phyloP scores from a whole-genome alignment of 2,888 invertebrate genomes.

The Melinaea menophilus region DNA sequence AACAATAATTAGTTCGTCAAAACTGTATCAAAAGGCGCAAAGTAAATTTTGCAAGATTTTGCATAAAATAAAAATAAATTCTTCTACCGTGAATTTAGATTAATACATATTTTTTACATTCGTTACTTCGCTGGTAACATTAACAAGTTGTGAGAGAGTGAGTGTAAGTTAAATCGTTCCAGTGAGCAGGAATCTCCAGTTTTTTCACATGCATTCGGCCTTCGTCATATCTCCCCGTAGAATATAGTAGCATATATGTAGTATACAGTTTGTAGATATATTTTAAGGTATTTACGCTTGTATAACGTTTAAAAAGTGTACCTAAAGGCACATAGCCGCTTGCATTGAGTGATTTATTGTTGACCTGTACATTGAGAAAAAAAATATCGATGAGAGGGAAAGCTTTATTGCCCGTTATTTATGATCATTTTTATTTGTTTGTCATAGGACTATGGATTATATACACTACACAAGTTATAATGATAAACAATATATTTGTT shows the following conservation, averaged over 20 bases:
- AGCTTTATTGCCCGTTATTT: no score
- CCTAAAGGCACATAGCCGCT: slow-evolving; percentile 16
- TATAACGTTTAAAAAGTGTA: slow-evolving; percentile 15
- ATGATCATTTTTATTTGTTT: no score
- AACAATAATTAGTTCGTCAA: not conserved
- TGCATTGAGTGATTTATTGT: slow-evolving; percentile 11
- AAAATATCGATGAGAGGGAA: no score
- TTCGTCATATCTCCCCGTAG: slow-evolving; percentile 13
- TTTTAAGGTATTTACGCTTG: slow-evolving; percentile 13
- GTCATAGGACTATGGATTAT: no score
- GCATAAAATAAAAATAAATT: slow-evolving; percentile 22
- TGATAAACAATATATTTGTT: no score
- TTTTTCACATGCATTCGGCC: slow-evolving; percentile 19
- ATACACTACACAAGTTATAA: no score
- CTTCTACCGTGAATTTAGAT: slow-evolving; percentile 19
- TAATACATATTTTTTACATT: slow-evolving; percentile 18
- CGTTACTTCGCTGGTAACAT: slow-evolving; percentile 17
- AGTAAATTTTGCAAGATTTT: slow-evolving; percentile 12
- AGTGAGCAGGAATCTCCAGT: slow-evolving; percentile 19
- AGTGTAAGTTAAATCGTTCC: slow-evolving; percentile 21
- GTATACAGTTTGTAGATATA: slow-evolving; percentile 12
- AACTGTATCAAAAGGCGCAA: not conserved
- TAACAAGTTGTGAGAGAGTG: slow-evolving; percentile 20
- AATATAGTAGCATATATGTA: not conserved
- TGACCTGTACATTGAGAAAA: not conserved